Evolutionary conservation across 2,113 vertebrate genomes (phyloP).

Genomic region (Mellivora capensis): DNA sequence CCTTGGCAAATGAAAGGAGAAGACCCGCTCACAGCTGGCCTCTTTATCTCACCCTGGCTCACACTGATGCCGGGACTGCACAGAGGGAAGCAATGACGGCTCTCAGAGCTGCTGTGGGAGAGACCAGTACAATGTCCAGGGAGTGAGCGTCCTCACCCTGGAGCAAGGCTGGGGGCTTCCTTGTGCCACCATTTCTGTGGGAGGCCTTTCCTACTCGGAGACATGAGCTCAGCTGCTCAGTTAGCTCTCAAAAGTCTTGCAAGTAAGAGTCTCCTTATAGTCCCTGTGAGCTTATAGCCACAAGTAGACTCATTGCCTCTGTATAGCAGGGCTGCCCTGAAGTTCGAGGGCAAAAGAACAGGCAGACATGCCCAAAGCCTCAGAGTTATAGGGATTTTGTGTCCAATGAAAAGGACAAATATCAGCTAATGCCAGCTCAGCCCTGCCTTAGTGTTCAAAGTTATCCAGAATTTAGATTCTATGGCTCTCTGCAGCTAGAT

Average conservation of each 20-base stretch:
- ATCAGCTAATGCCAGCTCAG: not conserved
- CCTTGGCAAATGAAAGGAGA: not conserved
- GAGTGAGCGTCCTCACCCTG: not conserved
- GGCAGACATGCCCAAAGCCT: not conserved
- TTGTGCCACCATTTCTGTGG: too few relatives aligned
- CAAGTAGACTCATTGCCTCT: not conserved
- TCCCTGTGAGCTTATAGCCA: not conserved
- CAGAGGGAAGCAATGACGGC: accelerated
- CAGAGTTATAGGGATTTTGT: not conserved
- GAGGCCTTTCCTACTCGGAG: not conserved
- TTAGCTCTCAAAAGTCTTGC: not conserved
- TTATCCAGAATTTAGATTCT: too few relatives aligned
- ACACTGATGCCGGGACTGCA: not conserved
- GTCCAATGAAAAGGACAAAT: not conserved
- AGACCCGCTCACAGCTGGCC: not conserved
- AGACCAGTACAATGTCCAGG: accelerated
- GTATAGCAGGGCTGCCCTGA: not conserved
- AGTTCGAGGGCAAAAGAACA: not conserved
- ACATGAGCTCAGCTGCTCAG: not conserved
- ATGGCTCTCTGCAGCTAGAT: not conserved
- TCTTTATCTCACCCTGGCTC: not conserved
- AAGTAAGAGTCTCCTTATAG: not conserved
- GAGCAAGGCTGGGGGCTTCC: not conserved
- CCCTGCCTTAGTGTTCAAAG: not conserved
- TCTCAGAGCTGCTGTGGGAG: not conserved